Conservation (phyloP, 2,888 invertebrate species). For the Synergus laeviventris region DNA sequence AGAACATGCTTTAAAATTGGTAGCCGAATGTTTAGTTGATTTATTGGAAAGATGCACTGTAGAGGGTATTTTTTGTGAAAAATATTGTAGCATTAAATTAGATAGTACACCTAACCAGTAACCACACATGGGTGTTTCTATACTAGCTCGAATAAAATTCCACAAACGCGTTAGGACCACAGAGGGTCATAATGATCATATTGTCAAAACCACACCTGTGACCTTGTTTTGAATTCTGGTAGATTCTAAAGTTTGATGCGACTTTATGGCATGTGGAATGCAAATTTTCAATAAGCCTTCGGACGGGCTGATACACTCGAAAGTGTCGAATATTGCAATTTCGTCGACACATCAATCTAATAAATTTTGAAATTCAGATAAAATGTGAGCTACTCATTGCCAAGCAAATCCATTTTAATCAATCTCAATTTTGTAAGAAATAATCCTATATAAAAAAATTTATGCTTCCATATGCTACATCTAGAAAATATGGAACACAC, state of each 20-base stretch:
- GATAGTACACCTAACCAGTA: constrained; percentile 10
- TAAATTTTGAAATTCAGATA: neutral
- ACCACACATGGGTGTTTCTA: constrained; percentile 13
- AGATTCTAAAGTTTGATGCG: constrained; percentile 17
- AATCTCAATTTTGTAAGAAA: too few species aligned
- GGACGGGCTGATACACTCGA: neutral
- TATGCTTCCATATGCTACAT: too few species aligned
- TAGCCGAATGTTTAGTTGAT: neutral
- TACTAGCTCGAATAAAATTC: constrained; percentile 20
- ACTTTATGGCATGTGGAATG: constrained; percentile 11
- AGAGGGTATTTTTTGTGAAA: neutral
- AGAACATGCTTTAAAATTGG: neutral
- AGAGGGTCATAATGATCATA: constrained; percentile 29
- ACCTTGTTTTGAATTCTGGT: constrained; percentile 29
- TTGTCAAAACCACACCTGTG: constrained; percentile 32
- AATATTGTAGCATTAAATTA: constrained; percentile 21
- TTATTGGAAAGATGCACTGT: constrained; percentile 23
- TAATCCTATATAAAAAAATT: too few species aligned
- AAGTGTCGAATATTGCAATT: constrained; percentile 12
- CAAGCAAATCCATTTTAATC: neutral
- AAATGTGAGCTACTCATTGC: neutral
- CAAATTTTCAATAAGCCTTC: constrained; percentile 22
- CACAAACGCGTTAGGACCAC: constrained; percentile 6
- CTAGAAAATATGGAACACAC: too few species aligned
- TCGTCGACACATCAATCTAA: neutral